Percentiles rank a stretch among this genome's conserved stretches.
Evolutionary conservation across 2,113 vertebrate species (phyloP).

Genomic region (Brachypteracias leptosomus): DNA sequence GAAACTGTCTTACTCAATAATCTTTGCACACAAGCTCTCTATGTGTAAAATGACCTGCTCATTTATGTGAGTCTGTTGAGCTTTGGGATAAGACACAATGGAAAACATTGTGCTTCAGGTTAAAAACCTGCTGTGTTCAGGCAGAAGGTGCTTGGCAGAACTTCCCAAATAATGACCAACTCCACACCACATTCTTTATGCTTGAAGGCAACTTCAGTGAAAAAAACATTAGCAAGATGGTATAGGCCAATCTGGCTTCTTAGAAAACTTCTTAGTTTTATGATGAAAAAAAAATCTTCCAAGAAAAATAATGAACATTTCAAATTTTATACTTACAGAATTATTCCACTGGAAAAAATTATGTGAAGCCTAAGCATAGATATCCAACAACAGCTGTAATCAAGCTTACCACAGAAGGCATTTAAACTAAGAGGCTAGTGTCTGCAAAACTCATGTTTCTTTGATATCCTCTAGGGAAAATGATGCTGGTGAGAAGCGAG

Average conservation of each 20-base stretch:
- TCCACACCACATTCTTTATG: neutral
- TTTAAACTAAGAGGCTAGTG: constrained; percentile 32
- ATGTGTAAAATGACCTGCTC: neutral
- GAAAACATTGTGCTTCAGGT: neutral
- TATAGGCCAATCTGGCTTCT: constrained; percentile 13
- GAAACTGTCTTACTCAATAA: neutral
- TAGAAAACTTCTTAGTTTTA: constrained; percentile 38
- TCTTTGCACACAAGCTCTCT: neutral
- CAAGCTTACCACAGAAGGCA: constrained; percentile 5
- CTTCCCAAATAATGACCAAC: neutral
- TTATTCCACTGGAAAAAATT: constrained; percentile 72
- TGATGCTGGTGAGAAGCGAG: neutral
- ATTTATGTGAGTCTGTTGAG: neutral
- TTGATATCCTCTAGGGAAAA: constrained; percentile 49
- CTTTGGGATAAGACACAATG: neutral
- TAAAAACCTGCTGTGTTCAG: neutral
- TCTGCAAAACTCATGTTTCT: constrained; percentile 47
- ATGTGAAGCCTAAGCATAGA: constrained; percentile 43
- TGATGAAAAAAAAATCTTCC: constrained; percentile 34
- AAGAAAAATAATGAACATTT: constrained; percentile 70
- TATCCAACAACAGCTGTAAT: constrained; percentile 69
- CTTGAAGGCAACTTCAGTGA: neutral
- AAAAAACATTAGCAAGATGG: neutral
- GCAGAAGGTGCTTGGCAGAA: neutral
- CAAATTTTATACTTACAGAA: constrained; percentile 58